A percentile compares a stretch with the other conserved stretches of the same genome.
Conservation (phyloP, 2,113 vertebrate species). For the Tichodroma muraria region DNA sequence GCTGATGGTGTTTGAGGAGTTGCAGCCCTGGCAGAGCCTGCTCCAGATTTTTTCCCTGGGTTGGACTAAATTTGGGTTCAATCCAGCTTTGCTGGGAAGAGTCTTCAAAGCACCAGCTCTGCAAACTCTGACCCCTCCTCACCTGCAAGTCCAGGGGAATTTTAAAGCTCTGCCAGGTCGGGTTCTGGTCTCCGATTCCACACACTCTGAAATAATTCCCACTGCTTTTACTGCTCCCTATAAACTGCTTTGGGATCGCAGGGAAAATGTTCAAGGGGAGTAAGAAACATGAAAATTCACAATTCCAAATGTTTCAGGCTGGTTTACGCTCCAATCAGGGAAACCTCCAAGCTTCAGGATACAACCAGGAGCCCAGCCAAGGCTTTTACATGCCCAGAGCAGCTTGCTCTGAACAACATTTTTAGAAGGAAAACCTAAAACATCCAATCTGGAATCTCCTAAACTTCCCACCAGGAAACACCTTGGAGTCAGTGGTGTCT, state of each 20-base stretch:
- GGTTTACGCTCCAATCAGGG: background rate
- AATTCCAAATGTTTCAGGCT: background rate
- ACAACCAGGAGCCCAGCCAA: background rate
- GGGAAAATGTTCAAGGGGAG: background rate
- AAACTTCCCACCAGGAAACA: background rate
- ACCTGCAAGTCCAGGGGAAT: no score
- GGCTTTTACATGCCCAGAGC: background rate
- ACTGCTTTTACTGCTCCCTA: background rate
- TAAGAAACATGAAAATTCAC: rapidly evolving
- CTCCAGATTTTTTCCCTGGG: background rate
- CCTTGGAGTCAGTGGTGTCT: background rate
- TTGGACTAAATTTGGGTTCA: background rate
- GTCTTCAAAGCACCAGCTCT: background rate
- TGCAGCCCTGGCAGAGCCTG: background rate
- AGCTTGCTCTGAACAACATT: background rate
- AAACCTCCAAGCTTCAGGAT: background rate
- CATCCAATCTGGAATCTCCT: background rate
- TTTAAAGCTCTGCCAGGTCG: background rate
- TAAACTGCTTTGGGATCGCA: background rate
- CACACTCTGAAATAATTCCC: background rate
- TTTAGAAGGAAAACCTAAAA: background rate
- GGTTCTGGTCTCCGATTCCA: background rate
- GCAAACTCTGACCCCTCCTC: background rate
- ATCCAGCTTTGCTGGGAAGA: background rate
- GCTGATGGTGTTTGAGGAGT: background rate